Percentiles rank a stretch among this genome's conserved stretches.
Evolutionary conservation across 2,888 invertebrate genomes (phyloP).

Genomic region (Cataglyphis altisquamis): DNA sequence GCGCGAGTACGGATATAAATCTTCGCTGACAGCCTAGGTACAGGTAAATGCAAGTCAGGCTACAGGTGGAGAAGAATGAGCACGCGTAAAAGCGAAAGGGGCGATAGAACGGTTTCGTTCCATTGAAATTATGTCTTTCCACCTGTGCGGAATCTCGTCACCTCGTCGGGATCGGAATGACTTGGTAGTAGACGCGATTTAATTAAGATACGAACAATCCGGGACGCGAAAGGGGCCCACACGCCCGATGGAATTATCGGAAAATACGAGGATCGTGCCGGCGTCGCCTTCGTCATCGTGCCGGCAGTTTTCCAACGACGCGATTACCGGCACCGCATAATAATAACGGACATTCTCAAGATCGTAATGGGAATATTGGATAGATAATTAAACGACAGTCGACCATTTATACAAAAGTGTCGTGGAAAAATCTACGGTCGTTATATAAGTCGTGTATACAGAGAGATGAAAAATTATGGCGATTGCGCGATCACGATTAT

Average conservation of each 20-base stretch:
- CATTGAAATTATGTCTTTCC: constrained; percentile 48
- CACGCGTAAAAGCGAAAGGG: constrained; percentile 19
- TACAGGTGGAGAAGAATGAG: constrained; percentile 4
- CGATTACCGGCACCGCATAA: constrained; percentile 68
- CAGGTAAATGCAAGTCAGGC: constrained; percentile 37
- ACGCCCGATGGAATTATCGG: constrained; percentile 74
- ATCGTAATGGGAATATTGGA: constrained; percentile 69
- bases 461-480: not conserved
- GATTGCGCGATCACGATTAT: not conserved
- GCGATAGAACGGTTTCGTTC: constrained; percentile 25
- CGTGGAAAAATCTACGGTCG: constrained; percentile 21
- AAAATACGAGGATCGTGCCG: constrained; percentile 68
- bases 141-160: constrained; percentile 65
- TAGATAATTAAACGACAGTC: constrained; percentile 67
- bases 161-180: constrained; percentile 52
- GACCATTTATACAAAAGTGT: not conserved
- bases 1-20: constrained; percentile 25
- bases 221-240: constrained; percentile 57
- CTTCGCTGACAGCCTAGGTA: not conserved
- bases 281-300: constrained; percentile 59
- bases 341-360: constrained; percentile 70
- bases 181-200: constrained; percentile 70
- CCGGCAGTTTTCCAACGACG: constrained; percentile 53
- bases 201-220: constrained; percentile 78
- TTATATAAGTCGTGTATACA: not conserved